phyloP scores from a whole-genome alignment of 2,888 invertebrate genomes.

The Limnephilus lunatus region DNA sequence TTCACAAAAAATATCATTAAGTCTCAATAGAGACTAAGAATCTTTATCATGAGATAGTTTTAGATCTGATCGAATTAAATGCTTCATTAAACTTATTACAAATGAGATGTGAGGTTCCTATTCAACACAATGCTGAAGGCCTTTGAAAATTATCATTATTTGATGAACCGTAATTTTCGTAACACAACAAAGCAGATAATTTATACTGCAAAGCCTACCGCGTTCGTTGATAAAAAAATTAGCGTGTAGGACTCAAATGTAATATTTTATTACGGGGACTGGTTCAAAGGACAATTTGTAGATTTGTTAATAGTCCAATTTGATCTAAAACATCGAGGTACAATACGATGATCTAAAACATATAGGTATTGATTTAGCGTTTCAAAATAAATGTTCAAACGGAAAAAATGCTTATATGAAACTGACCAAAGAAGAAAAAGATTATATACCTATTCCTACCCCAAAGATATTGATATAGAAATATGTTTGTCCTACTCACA shows the following conservation, averaged over 20 bases:
- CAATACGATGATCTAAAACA: background rate
- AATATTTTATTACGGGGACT: background rate
- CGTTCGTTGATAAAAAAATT: background rate
- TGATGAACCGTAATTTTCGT: background rate
- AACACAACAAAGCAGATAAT: background rate
- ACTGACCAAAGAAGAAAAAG: no score
- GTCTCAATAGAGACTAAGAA: constrained; percentile 21
- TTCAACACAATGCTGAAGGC: background rate
- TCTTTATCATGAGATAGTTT: background rate
- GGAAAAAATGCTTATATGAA: no score
- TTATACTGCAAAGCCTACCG: background rate
- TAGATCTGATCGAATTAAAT: background rate
- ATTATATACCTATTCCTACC: no score
- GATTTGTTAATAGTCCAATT: background rate
- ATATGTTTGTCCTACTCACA: no score
- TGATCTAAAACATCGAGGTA: background rate
- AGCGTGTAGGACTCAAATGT: no score
- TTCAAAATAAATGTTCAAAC: background rate
- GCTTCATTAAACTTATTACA: background rate
- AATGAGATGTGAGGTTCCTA: background rate
- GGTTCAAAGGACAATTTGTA: background rate
- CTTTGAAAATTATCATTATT: background rate
- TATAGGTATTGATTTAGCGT: background rate
- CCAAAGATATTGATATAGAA: no score
- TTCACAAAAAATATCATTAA: constrained; percentile 60